Evolutionary conservation across 2,113 vertebrate genomes (phyloP).

Genomic region (Catagonus wagneri): DNA sequence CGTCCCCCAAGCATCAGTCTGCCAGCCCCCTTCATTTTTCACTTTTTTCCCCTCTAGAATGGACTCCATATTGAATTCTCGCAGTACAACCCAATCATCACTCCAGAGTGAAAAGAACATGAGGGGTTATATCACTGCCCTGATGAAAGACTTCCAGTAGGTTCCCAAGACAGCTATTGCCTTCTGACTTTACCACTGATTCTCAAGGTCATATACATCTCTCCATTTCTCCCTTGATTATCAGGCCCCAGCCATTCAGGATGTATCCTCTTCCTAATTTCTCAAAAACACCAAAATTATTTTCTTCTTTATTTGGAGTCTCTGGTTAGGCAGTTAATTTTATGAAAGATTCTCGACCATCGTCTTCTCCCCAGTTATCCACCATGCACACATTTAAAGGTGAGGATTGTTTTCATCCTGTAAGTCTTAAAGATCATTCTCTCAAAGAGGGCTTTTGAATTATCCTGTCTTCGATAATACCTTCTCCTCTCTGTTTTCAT

Average conservation of each 20-base stretch:
- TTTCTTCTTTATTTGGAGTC: background rate
- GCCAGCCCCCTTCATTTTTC: background rate
- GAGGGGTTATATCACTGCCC: background rate
- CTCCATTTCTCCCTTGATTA: background rate
- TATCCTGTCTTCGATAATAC: background rate
- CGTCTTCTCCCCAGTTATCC: background rate
- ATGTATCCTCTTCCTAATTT: background rate
- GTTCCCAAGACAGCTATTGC: background rate
- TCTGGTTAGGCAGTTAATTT: background rate
- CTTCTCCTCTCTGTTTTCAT: background rate
- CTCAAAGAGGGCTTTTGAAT: background rate
- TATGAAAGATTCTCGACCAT: background rate
- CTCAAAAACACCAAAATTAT: background rate
- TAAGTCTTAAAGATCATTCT: background rate
- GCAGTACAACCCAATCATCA: background rate
- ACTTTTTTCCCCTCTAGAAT: background rate
- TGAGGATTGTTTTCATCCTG: background rate
- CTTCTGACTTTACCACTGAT: background rate
- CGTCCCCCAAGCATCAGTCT: background rate
- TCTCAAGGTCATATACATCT: background rate
- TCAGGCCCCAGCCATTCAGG: background rate
- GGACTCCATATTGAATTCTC: background rate
- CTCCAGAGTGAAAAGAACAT: background rate
- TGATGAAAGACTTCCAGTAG: background rate
- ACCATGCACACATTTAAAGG: background rate